Percentiles rank a stretch among this genome's conserved stretches.
Evolutionary conservation across 2,797 vertebrate genomes (phyloP).

Genomic region (Amazonetta brasiliensis): DNA sequence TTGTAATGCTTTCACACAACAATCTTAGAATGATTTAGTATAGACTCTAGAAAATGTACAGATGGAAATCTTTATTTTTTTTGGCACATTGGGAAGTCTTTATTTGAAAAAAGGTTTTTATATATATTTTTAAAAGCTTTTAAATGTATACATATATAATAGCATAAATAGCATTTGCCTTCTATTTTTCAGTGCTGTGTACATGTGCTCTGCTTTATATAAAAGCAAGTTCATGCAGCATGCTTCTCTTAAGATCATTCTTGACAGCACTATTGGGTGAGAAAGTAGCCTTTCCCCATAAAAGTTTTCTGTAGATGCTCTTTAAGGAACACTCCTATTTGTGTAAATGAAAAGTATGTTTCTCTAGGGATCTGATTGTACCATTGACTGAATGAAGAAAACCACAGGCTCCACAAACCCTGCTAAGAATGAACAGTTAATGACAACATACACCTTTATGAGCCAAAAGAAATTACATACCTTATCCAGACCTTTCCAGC

Average conservation of each 20-base stretch:
- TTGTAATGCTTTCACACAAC: constrained; percentile 3
- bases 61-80: constrained; percentile 40
- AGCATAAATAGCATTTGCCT: background rate
- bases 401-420: constrained; percentile 26
- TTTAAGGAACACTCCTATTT: constrained; percentile 17
- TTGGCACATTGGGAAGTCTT: background rate
- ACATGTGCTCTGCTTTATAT: constrained; percentile 55
- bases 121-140: constrained; percentile 21
- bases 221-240: background rate
- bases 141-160: background rate
- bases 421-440: constrained; percentile 9
- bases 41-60: background rate
- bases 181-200: constrained; percentile 19
- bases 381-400: background rate
- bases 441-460: constrained; percentile 8
- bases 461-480: constrained; percentile 11
- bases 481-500: background rate
- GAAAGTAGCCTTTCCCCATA: constrained; percentile 55
- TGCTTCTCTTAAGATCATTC: constrained; percentile 12
- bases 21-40: background rate
- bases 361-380: background rate
- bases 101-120: constrained; percentile 42
- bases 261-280: constrained; percentile 48
- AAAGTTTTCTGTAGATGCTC: constrained; percentile 2
- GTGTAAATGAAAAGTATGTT: constrained; percentile 48